Evolutionary conservation across 2,888 invertebrate species (phyloP), one percentile per base, ranked within the genome.

Genomic region (Dione vanillae): DNA sequence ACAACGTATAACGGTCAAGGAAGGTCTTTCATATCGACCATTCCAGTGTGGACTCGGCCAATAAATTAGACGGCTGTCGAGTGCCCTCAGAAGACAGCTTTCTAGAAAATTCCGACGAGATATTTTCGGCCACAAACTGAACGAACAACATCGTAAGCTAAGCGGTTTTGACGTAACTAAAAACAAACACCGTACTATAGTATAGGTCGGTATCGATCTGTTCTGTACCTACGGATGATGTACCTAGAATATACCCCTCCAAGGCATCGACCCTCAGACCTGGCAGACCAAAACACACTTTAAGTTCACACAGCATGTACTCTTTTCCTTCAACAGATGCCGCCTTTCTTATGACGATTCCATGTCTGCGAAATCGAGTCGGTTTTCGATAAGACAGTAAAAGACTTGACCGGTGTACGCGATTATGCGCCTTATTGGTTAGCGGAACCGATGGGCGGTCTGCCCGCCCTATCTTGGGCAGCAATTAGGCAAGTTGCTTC

Each of bases 191-290:
- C 75, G 74, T 80, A 79, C 79, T 78, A 73, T 40, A 11, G 16
- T 85, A 84, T 89, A 89, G 85, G 86, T 86, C 78, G 77, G 77
- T 90, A 92, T 92, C 87, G 92, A 92, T 90, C 87, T 82, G 79
- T 70, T 79, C 83, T 82, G 83, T 89, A 89, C 89, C 89, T 90
- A 91, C 88, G 80, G 86, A 89, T 89, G 89, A 90, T 90, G 88
- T 89, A 90, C 88, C 86, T 85, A 85, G 86, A 83, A 81, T 79
- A 80, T 81, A 78, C 76, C 77, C 79, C 78, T 78, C 73, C 74
- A 74, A 77, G 78, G 76, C 79, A 78, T 81, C 90, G 87, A 88
- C 89, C 89, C 85, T 79, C 75, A 75, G 69, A 62, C 56, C 72
- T 71, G 74, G 68, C 81, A 69, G 67, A 75, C 79, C 66, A 81